Evolutionary conservation across 2,888 invertebrate species (phyloP).

Genomic region (Tetrapedia diversipes): DNA sequence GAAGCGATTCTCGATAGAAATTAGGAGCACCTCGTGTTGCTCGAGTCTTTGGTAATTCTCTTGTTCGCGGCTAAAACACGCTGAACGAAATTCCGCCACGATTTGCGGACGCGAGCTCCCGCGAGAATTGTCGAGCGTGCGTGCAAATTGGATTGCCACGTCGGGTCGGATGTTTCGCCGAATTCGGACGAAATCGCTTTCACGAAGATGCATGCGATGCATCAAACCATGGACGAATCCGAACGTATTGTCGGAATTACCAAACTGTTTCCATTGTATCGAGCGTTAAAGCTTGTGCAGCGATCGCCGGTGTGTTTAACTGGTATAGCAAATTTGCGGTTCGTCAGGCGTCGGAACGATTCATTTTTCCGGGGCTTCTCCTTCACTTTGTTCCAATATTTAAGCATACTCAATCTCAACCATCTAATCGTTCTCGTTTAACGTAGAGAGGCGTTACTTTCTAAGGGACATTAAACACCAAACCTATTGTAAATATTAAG

Average conservation of each 20-base stretch:
- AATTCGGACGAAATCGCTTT: conserved; percentile 45
- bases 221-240: background rate
- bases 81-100: conserved; percentile 35
- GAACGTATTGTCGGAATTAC: background rate
- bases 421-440: background rate
- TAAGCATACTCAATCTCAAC: conserved; percentile 5
- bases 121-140: conserved; percentile 28
- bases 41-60: conserved; percentile 28
- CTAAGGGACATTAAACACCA: background rate
- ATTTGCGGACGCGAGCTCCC: conserved; percentile 39
- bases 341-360: conserved; percentile 1
- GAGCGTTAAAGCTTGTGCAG: background rate
- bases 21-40: conserved; percentile 22
- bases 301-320: conserved; percentile 10
- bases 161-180: conserved; percentile 18
- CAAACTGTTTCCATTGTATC: conserved; percentile 21
- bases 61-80: conserved; percentile 15
- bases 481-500: background rate
- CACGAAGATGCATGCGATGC: conserved; percentile 1
- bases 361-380: background rate
- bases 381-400: background rate
- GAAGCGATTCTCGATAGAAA: background rate
- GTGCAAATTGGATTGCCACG: conserved; percentile 24
- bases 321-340: conserved; percentile 15
- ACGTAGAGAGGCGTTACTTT: background rate